Conservation (phyloP, 2,797 vertebrate genomes). For the Percopsis omiscomaycus region DNA sequence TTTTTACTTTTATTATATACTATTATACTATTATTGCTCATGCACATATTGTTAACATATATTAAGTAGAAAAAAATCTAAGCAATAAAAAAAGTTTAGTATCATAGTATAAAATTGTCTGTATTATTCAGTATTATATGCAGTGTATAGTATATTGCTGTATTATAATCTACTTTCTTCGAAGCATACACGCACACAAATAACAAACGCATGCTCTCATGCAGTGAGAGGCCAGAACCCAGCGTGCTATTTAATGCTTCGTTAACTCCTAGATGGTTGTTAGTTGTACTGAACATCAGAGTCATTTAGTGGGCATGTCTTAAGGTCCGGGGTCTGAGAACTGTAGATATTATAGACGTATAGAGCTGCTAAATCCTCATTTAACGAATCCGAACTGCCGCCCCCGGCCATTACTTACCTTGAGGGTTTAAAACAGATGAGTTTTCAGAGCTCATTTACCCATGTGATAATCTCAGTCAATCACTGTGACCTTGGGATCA, state of each 20-base stretch:
- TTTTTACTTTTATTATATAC: no score
- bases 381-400: conserved; percentile 28
- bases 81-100: no score
- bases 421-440: conserved; percentile 29
- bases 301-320: conserved; percentile 54
- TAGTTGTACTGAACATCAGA: conserved; percentile 53
- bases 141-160: no score
- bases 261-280: conserved; percentile 65
- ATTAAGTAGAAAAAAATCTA: no score
- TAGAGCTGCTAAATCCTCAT: conserved; percentile 19
- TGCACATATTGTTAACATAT: no score
- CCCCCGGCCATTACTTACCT: background rate
- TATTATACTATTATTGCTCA: no score
- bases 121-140: no score
- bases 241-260: conserved; percentile 69
- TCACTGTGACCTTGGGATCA: conserved; percentile 28
- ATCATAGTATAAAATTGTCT: no score
- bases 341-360: conserved; percentile 32
- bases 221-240: conserved; percentile 33
- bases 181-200: conserved; percentile 9
- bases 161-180: no score
- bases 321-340: conserved; percentile 17
- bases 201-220: conserved; percentile 14
- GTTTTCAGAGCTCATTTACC: conserved; percentile 40
- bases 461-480: conserved; percentile 41